A percentile compares a stretch with the other conserved stretches of the same genome.
Evolutionary conservation across 1,140 invertebrate genomes (phyloP).

Genomic region (Ceratina japonica): DNA sequence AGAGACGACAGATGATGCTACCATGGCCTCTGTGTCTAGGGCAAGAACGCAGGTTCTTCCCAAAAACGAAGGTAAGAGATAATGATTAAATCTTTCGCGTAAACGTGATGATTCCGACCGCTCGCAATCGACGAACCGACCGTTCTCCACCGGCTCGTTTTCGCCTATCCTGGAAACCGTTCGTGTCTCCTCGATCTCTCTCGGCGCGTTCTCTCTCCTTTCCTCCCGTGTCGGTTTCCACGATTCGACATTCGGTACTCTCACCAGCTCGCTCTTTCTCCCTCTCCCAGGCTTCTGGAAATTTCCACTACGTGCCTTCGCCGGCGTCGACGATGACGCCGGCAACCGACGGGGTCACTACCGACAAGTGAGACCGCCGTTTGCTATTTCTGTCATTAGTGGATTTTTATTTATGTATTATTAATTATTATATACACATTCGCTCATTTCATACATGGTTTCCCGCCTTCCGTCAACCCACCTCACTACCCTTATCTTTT

Average conservation of each 20-base stretch:
- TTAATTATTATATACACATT: no score
- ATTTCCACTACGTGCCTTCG: conserved; percentile 65
- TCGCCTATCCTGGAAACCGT: conserved; percentile 13
- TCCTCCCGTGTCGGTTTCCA: conserved; percentile 1
- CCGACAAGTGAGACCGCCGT: no score
- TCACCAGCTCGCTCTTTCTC: conserved; percentile 33
- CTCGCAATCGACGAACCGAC: conserved; percentile 12
- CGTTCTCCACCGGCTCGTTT: conserved; percentile 33
- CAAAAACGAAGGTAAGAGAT: conserved; percentile 73
- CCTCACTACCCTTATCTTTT: not conserved
- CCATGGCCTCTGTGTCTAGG: conserved; percentile 75
- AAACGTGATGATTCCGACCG: conserved; percentile 16
- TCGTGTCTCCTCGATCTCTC: conserved; percentile 12
- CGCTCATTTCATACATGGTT: no score
- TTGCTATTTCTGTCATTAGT: no score
- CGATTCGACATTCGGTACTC: conserved; percentile 13
- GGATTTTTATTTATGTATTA: no score
- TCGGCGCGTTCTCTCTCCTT: conserved; percentile 14
- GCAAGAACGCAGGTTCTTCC: conserved; percentile 56
- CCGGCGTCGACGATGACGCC: not conserved
- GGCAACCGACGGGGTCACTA: no score
- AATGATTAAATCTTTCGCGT: conserved; percentile 20
- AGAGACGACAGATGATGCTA: conserved; percentile 75
- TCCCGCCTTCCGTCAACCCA: no score
- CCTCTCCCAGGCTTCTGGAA: conserved; percentile 67